Conservation (phyloP, 1,140 invertebrate genomes). For the Lepidurus packardi region DNA sequence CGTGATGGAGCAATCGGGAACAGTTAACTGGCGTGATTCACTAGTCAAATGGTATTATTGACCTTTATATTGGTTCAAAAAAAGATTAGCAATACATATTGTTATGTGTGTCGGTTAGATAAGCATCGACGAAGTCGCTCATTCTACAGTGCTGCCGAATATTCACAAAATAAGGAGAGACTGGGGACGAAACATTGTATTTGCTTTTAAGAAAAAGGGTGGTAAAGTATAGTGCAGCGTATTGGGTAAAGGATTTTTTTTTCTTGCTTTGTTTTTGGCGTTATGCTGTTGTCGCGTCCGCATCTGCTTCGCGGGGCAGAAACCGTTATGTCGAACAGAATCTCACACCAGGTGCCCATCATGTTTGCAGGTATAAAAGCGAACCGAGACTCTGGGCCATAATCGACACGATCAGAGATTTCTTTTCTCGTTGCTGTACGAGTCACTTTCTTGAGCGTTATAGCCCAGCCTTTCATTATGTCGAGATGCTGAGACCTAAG, state of each 20-base stretch:
- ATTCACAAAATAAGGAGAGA: too few relatives aligned
- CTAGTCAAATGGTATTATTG: neutral
- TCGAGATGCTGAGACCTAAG: neutral
- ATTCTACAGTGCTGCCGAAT: too few relatives aligned
- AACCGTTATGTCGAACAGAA: conserved; percentile 9
- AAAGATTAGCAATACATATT: neutral
- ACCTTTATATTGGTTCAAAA: neutral
- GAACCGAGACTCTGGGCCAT: neutral
- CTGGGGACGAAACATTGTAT: too few relatives aligned
- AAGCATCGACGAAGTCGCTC: too few relatives aligned
- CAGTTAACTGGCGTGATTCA: neutral
- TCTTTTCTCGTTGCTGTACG: too few relatives aligned
- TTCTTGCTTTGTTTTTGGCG: neutral
- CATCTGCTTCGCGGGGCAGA: conserved; percentile 2
- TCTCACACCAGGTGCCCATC: neutral
- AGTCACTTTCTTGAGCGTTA: too few relatives aligned
- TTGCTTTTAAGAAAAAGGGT: too few relatives aligned
- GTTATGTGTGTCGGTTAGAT: neutral
- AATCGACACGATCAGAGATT: too few relatives aligned
- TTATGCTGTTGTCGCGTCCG: neutral
- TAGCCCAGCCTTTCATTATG: neutral
- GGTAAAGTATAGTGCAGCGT: too few relatives aligned
- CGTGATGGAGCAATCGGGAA: neutral
- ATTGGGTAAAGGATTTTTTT: neutral
- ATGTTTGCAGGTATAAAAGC: neutral